Percentiles rank a stretch among this genome's conserved stretches.
Conservation (phyloP, 2,888 invertebrate species). For the Carabus problematicus region DNA sequence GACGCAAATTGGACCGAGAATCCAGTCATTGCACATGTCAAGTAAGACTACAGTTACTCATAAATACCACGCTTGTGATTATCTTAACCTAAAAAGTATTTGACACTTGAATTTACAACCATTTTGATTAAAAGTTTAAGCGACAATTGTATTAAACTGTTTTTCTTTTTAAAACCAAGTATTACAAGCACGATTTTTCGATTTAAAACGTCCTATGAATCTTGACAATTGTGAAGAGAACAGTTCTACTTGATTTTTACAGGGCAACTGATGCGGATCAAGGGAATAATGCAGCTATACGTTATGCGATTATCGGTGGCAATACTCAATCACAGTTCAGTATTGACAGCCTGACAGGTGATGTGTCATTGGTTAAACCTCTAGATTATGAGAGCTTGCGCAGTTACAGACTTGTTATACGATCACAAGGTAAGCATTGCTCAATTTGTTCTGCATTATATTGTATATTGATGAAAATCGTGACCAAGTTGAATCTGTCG, state of each 20-base stretch:
- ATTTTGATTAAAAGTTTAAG: no score
- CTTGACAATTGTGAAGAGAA: no score
- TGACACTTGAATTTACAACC: no score
- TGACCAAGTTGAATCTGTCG: no score
- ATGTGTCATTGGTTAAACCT: slow-evolving; percentile 84
- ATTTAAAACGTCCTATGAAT: no score
- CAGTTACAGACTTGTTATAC: slow-evolving; percentile 86
- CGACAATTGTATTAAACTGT: no score
- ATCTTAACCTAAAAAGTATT: slow-evolving; percentile 11
- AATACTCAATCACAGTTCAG: slow-evolving; percentile 93
- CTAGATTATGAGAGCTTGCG: slow-evolving; percentile 89
- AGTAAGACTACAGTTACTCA: slow-evolving; percentile 58
- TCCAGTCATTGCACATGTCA: slow-evolving; percentile 82
- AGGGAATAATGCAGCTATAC: slow-evolving; percentile 90
- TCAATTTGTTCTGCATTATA: no score
- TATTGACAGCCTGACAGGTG: slow-evolving; percentile 92
- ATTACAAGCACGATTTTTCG: no score
- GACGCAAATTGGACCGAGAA: slow-evolving; percentile 85
- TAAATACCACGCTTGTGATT: slow-evolving; percentile 4
- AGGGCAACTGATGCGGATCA: slow-evolving; percentile 92
- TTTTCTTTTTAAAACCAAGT: no score
- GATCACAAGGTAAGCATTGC: slow-evolving; percentile 76
- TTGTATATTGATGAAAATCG: no score
- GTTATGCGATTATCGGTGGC: slow-evolving; percentile 95
- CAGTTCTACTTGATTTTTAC: slow-evolving; percentile 44